Base-by-base conservation (phyloP, 2,888 invertebrate species). In the Caenorhabditis sp. region DNA sequence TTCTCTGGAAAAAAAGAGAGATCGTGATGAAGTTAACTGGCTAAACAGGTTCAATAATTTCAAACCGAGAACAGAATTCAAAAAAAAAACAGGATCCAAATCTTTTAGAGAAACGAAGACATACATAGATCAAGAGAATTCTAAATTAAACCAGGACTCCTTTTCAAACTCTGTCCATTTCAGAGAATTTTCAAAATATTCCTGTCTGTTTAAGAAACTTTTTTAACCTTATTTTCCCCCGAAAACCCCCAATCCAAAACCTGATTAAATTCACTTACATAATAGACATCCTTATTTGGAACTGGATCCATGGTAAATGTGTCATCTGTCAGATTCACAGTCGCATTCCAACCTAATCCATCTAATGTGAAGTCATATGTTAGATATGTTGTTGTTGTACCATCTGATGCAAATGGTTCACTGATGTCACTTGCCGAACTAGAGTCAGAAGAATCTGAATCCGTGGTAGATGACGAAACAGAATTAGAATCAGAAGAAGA, bases 291-390 rank as follows among this genome's bases (percentile, higher is more conserved):
- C 20, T 64, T 64, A 23, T 67, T 72, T 1, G 72, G 62, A 14
- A 62, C 36, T 20, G 72, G 72, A n/a, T n/a, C 25, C 7, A 72
- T 64, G 2, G 23, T 31, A n/a, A 72, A 25, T 3, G 38, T 27
- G 0, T 36, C 31, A n/a, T 25, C 64, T 5, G 59, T 26, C 38
- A 54, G 64, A n/a, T 43, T 31, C 17, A 72, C 57, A 0, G 68
- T 68, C 26, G 53, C 54, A 5, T 53, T 60, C 72, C 72, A 72
- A 1, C 58, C 20, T 3, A 52, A 36, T 17, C 31, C 56, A 20
- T 58, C 20, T 21, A 65, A n/a, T 25, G 17, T 21, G 43, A 72
- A 72, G 17, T 72, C 72, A 23, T 72, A 72, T 0, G 36, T 36
- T 1, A 31, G 31, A 5, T 61, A 14, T 7, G 65, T 59, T 25